A percentile compares a stretch with the other conserved stretches of the same genome.
Evolutionary conservation across 35 echinoderm and acorn worm genomes (phyloP).

Genomic region (Apostichopus parvimensis): DNA sequence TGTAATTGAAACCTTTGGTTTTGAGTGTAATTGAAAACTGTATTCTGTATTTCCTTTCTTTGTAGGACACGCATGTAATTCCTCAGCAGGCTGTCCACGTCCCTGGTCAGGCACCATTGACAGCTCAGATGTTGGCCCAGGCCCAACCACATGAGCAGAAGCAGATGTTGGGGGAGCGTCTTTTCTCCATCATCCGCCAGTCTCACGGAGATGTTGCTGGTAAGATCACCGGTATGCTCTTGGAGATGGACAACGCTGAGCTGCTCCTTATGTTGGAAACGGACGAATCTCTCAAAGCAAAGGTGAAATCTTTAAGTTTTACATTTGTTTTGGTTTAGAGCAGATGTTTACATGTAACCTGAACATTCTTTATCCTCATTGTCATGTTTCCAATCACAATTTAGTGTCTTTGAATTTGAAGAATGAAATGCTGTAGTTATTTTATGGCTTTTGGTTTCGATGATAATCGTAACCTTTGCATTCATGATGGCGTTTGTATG

Average conservation of each 20-base stretch:
- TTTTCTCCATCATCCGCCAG: slow-evolving; percentile 58
- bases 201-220: slow-evolving; percentile 57
- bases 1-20: background rate
- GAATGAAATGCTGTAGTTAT: no score
- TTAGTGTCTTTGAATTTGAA: background rate
- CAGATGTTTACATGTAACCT: no score
- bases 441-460: no score
- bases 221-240: slow-evolving; percentile 76
- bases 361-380: no score
- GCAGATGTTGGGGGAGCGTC: slow-evolving; percentile 80
- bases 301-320: no score
- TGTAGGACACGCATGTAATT: slow-evolving; percentile 12
- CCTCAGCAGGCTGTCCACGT: slow-evolving; percentile 59
- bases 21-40: no score
- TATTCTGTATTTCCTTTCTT: background rate
- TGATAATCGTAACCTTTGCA: no score
- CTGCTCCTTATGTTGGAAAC: no score
- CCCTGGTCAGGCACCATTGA: slow-evolving; percentile 61
- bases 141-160: slow-evolving; percentile 68
- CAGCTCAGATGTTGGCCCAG: slow-evolving; percentile 47
- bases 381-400: no score
- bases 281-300: no score
- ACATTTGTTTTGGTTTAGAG: background rate
- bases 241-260: slow-evolving; percentile 62
- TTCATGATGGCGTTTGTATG: no score